Base-by-base conservation (phyloP, 2,888 invertebrate species). In the Griposia aprilina region DNA sequence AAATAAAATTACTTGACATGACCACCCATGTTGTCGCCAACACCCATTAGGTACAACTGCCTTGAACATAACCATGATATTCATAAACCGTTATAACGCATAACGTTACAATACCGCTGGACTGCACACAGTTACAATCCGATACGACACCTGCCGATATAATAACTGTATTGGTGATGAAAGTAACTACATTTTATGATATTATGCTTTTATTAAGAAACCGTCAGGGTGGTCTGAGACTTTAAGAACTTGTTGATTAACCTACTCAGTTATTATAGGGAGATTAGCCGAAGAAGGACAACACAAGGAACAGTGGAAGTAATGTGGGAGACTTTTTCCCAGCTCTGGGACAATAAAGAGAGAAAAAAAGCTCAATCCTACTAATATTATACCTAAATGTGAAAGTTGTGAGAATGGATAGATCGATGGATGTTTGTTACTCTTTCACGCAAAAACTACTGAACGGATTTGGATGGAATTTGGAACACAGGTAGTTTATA, bases 91-190 rank as follows among this genome's bases (percentile, higher is more conserved):
- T 80, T 63, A 78, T 15, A 55, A 55, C 55, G 41, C 48, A 20
- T 50, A 50, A 48, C 70, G 63, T 70, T 11, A 50, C 26, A 48
- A 23, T 52, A 62, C 79, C 68, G 79, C 52, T 78, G 30, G n/a
- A n/a, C n/a, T n/a, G 36, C 10, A 52, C 0, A 55, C 77, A 59
- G 77, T 67, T 69, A 78, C 69, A 10, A 17, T 17, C 45, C 71
- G 62, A 78, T 70, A 50, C 62, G 30, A 68, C 52, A 36, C 48
- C 48, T 41, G 7, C 20, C n/a, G 15, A 50, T 36, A 23, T 11
- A 1, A 52, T 69, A 79, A 78, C 80, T 57, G 70, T 26, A 23
- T 62, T 23, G 52, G 20, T 48, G 13, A 30, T 26, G 8, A 77
- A 17, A 23, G 0, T 36, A 5, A 30, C 10, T 50, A 15, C 11